These are phyloP conservation scores for Cryptoprocta ferox DNA, from an alignment of 2,797 vertebrate species.

Conservation along the genomic window DNA sequence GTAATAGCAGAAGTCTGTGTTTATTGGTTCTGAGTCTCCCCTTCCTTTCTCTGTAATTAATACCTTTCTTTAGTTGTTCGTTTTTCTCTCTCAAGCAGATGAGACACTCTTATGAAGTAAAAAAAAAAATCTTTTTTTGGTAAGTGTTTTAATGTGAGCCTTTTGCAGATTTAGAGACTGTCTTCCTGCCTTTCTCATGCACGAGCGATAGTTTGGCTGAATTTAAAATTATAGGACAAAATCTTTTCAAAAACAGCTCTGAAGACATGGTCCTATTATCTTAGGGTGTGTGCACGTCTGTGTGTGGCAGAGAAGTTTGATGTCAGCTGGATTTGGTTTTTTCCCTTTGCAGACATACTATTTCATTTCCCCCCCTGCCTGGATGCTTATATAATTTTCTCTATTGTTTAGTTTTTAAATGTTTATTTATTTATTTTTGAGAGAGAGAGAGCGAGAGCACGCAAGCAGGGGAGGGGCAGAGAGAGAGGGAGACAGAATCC, in stretches of 20 bases:
- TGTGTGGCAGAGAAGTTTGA: not conserved
- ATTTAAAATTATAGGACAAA: not conserved
- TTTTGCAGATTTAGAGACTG: not conserved
- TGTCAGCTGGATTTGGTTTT: not conserved
- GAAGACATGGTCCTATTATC: not conserved
- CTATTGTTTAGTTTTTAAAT: not conserved
- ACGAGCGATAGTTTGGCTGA: not conserved
- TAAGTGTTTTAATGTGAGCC: not conserved
- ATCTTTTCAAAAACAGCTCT: not conserved
- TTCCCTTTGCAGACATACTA: not conserved
- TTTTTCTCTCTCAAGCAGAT: not conserved
- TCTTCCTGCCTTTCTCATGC: not conserved
- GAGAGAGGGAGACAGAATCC: too few species aligned
- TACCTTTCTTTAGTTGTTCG: not conserved
- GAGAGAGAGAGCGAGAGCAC: too few species aligned
- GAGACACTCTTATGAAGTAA: not conserved
- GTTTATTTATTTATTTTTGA: too few species aligned
- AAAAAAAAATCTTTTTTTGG: not conserved
- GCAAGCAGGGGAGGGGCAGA: too few species aligned
- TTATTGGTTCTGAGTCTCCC: not conserved
- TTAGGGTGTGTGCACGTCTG: not conserved
- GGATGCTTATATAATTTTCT: not conserved
- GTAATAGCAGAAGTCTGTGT: not conserved
- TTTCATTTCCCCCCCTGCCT: not conserved
- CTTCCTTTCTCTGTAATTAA: not conserved